Evolutionary conservation across 2,888 invertebrate species (phyloP).

Genomic region (Ophioninae sp.): DNA sequence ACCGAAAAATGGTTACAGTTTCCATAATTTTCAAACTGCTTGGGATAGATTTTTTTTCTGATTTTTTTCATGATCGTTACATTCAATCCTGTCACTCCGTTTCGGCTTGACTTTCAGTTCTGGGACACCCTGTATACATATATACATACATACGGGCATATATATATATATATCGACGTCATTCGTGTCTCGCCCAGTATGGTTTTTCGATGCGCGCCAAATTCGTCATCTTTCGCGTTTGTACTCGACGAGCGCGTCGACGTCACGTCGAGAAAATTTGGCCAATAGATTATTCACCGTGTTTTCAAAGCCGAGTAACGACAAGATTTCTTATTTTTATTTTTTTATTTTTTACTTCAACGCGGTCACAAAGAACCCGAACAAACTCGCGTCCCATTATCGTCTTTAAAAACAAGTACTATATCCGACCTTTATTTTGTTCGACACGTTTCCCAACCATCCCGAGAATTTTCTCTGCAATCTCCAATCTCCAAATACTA

Average conservation of each 20-base stretch:
- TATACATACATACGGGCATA: neutral
- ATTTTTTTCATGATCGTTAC: too few species aligned
- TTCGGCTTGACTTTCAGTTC: too few species aligned
- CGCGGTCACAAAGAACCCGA: neutral
- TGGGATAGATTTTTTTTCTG: too few species aligned
- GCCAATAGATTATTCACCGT: neutral
- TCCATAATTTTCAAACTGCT: too few species aligned
- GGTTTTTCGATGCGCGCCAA: slow-evolving; percentile 19
- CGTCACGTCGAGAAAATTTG: slow-evolving; percentile 7
- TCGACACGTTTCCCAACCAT: too few species aligned
- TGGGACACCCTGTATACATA: too few species aligned
- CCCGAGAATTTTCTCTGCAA: too few species aligned
- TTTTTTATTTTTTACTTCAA: neutral
- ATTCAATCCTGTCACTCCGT: too few species aligned
- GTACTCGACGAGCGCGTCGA: neutral
- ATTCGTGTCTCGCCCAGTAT: slow-evolving; percentile 20
- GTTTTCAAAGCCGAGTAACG: neutral
- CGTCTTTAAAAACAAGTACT: too few species aligned
- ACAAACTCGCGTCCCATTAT: neutral
- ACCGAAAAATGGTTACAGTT: too few species aligned
- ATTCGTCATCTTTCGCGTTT: slow-evolving; percentile 20
- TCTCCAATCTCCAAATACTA: too few species aligned
- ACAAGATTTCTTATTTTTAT: neutral
- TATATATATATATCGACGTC: slow-evolving; percentile 20
- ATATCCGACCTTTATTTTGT: too few species aligned